These are phyloP conservation scores for Oryzias celebensis DNA, from an alignment of 2,113 vertebrate species.

Conservation along the genomic window DNA sequence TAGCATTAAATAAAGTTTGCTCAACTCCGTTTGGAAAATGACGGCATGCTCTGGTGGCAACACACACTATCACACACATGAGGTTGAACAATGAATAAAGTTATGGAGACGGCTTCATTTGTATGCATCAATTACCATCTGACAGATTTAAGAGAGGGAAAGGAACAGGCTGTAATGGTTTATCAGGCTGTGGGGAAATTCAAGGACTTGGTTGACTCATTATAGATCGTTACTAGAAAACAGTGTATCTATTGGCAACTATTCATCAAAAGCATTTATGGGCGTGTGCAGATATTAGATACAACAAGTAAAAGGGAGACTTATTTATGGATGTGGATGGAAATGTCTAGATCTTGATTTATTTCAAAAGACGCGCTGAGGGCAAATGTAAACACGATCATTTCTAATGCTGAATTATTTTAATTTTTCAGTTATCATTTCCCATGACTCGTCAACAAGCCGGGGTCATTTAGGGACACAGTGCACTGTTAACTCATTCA, in stretches of 20 bases:
- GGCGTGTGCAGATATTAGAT: conserved; percentile 1
- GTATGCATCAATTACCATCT: conserved; percentile 55
- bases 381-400: too few relatives aligned
- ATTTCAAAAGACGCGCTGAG: too few relatives aligned
- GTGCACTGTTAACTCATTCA: conserved; percentile 2
- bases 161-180: conserved; percentile 25
- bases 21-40: conserved; percentile 44
- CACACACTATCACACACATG: conserved; percentile 45
- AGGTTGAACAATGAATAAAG: conserved; percentile 38
- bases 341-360: too few relatives aligned
- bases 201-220: not conserved
- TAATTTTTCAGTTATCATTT: conserved; percentile 7
- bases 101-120: conserved; percentile 45
- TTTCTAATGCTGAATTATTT: not conserved
- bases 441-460: not conserved
- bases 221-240: conserved; percentile 4
- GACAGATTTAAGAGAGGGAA: conserved; percentile 42
- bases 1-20: conserved; percentile 52
- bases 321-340: too few relatives aligned
- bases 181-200: conserved; percentile 19
- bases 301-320: conserved; percentile 24
- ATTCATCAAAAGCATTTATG: conserved; percentile 19
- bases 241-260: not conserved
- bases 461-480: conserved; percentile 5
- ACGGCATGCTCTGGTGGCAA: conserved; percentile 43